A percentile compares a stretch with the other conserved stretches of the same genome.
phyloP scores from a whole-genome alignment of 2,113 vertebrate species.

The Pholis gunnellus region DNA sequence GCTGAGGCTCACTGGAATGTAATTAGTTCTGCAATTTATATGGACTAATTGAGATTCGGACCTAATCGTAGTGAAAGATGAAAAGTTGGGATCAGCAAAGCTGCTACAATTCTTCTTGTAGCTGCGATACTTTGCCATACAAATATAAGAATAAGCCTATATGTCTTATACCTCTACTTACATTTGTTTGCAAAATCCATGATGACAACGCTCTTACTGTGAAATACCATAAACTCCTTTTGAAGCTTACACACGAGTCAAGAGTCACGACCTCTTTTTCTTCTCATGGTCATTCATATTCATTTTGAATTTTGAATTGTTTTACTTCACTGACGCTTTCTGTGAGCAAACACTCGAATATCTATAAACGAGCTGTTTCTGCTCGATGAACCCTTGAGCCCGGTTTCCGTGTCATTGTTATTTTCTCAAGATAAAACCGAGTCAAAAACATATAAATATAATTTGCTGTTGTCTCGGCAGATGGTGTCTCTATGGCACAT shows the following conservation, averaged over 20 bases:
- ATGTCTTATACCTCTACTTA: too few relatives aligned
- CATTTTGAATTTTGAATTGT: neutral
- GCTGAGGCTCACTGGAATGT: too few relatives aligned
- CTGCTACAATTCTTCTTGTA: too few relatives aligned
- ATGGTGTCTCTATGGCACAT: conserved; percentile 51
- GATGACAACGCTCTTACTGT: neutral
- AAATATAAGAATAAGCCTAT: too few relatives aligned
- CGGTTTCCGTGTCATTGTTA: neutral
- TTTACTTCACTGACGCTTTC: neutral
- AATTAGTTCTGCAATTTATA: too few relatives aligned
- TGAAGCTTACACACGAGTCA: neutral
- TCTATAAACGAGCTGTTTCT: conserved; percentile 29
- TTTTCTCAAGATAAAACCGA: neutral
- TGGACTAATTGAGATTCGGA: too few relatives aligned
- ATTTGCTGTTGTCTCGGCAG: conserved; percentile 48
- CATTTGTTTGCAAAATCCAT: neutral
- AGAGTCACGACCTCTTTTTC: neutral
- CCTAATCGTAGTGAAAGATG: too few relatives aligned
- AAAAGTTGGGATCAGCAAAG: too few relatives aligned
- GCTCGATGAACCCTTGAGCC: neutral
- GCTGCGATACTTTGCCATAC: too few relatives aligned
- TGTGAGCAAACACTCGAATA: conserved; percentile 13
- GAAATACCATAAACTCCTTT: neutral
- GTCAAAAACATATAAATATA: conserved; percentile 20
- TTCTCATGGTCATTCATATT: neutral